Evolutionary conservation across 2,113 vertebrate genomes (phyloP).

Genomic region (Tretioscincus oriximinensis): DNA sequence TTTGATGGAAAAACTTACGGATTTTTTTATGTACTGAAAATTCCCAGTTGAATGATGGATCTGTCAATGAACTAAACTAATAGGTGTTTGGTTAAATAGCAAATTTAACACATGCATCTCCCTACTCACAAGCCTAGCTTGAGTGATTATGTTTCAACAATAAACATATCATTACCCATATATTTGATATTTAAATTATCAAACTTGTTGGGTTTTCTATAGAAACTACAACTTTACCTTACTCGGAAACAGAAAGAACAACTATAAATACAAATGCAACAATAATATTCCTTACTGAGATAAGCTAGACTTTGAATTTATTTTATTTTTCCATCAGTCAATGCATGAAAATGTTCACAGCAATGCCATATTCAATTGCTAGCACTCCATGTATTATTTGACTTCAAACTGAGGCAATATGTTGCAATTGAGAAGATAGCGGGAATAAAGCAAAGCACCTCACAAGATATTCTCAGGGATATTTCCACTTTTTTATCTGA

Average conservation of each 20-base stretch:
- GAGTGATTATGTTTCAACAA: not conserved
- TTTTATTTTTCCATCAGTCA: not conserved
- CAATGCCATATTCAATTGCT: not conserved
- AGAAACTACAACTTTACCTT: not conserved
- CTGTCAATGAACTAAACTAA: too few relatives aligned
- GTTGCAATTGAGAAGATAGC: not conserved
- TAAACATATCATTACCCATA: not conserved
- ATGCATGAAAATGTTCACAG: not conserved
- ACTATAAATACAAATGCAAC: not conserved
- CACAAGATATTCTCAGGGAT: not conserved
- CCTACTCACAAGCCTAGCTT: not conserved
- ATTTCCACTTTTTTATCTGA: conserved; percentile 2
- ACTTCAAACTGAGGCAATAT: not conserved
- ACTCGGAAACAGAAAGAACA: not conserved
- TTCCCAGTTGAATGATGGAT: too few relatives aligned
- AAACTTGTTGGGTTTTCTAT: not conserved
- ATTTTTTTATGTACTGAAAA: too few relatives aligned
- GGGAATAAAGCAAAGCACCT: not conserved
- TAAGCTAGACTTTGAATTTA: not conserved
- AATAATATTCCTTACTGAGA: not conserved
- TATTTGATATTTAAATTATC: not conserved
- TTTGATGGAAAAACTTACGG: too few relatives aligned
- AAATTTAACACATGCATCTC: too few relatives aligned
- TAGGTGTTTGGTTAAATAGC: too few relatives aligned
- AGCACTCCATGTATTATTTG: not conserved